Evolutionary conservation across 2,888 invertebrate species (phyloP), one percentile per base, ranked within the genome.

Genomic region (Tipula helvola): DNA sequence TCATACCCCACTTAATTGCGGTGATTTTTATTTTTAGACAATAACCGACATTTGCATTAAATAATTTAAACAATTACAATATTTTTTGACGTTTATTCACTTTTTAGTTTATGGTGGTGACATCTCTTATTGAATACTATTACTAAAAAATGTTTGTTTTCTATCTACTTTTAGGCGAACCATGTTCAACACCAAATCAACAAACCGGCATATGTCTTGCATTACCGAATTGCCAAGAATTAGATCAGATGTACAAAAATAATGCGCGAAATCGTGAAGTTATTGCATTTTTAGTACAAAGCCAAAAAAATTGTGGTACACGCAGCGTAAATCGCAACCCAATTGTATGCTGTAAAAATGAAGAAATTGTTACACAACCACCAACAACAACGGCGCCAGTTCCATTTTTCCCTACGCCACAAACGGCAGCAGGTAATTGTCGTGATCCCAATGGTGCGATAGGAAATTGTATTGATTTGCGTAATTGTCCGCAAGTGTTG

Each of bases 101-200:
- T 28, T 28, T 71, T 28, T 13, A 28, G 10, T 18, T 18, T 12
- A 28, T 71, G 1, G 71, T 28, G n/a, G 71, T 3, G 71, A 71
- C 71, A 71, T 10, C 71, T 71, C 71, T 28, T 71, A 28, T 28
- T 28, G 4, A 28, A 71, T 2, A 10, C 28, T 4, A 8, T 13
- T 84, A n/a, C 28, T 36, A 36, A 28, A 2, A 13, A 39, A 39
- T 39, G 2, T 39, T n/a, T 8, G 39, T 36, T 84, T 84, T 13
- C 39, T 84, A 39, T 87, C 86, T 36, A 47, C 12, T 85, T 86
- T 85, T 85, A 87, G 87, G 87, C 36, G 89, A 89, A 88, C 88
- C 89, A 86, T 91, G 91, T 88, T 88, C 89, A 12, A 90, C 90
- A 0, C 90, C 91, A 5, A 90, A 91, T 88, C 90, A 90, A 36